Percentiles rank a stretch among this genome's conserved stretches.
Evolutionary conservation across 2,888 invertebrate genomes (phyloP).

Genomic region (Lithophane socia): DNA sequence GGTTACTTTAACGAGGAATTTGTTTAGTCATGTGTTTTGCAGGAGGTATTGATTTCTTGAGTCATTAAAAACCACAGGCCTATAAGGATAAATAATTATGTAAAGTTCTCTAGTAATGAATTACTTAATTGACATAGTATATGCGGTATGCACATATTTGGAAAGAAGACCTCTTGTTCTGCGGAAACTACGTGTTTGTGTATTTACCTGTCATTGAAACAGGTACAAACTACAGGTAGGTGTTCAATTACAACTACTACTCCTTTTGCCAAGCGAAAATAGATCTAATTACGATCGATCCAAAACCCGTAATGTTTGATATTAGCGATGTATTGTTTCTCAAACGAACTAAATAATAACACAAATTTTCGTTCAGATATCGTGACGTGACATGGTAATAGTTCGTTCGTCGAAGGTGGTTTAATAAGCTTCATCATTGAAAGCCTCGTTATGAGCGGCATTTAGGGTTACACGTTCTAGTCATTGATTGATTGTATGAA

Average conservation of each 20-base stretch:
- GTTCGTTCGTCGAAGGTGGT: slow-evolving; percentile 4
- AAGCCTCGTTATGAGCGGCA: slow-evolving; percentile 15
- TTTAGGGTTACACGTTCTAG: slow-evolving; percentile 13
- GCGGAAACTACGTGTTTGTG: not conserved
- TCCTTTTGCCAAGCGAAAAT: not conserved
- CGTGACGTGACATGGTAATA: slow-evolving; percentile 12
- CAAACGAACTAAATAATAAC: slow-evolving; percentile 4
- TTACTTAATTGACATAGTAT: not conserved
- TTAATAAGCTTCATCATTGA: slow-evolving; percentile 13
- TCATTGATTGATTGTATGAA: slow-evolving; percentile 46
- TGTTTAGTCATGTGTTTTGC: slow-evolving; percentile 9
- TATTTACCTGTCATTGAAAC: not conserved
- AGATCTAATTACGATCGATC: no score
- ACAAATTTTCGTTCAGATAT: not conserved
- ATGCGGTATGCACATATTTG: not conserved
- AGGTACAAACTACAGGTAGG: not conserved
- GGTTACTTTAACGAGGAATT: not conserved
- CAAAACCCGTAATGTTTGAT: not conserved
- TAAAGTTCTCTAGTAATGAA: not conserved
- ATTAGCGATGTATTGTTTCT: slow-evolving; percentile 15
- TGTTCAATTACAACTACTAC: not conserved
- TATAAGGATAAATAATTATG: slow-evolving; percentile 32
- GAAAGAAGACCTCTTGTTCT: not conserved
- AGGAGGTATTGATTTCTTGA: slow-evolving; percentile 14
- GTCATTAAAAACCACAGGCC: slow-evolving; percentile 14